Percentiles rank a stretch among this genome's conserved stretches.
phyloP scores from a whole-genome alignment of 2,888 invertebrate genomes.

The Beris chalybata region DNA sequence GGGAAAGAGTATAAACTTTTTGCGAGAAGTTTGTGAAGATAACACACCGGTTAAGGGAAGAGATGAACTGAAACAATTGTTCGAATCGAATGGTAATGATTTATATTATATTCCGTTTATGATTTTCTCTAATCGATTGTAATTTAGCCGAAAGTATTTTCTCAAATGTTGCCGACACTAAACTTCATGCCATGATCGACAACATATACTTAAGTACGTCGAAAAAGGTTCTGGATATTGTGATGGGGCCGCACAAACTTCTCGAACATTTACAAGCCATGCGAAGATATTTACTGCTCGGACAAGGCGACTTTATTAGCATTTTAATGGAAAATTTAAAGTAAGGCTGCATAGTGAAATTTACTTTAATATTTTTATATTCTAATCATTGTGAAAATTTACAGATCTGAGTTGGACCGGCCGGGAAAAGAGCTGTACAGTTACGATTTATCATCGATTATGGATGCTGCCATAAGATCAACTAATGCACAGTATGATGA shows the following conservation, averaged over 20 bases:
- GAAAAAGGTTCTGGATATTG: conserved; percentile 79
- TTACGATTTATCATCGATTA: conserved; percentile 82
- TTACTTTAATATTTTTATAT: background rate
- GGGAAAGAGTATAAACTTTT: conserved; percentile 94
- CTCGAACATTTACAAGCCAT: conserved; percentile 90
- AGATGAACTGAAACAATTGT: conserved; percentile 60
- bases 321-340: conserved; percentile 89
- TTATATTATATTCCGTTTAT: background rate
- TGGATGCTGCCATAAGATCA: conserved; percentile 83
- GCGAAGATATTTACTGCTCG: conserved; percentile 85
- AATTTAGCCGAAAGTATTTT: conserved; percentile 50
- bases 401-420: conserved; percentile 83
- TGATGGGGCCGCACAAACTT: conserved; percentile 84
- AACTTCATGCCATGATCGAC: conserved; percentile 79
- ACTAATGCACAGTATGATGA: conserved; percentile 95
- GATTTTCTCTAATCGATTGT: background rate
- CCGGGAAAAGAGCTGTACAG: conserved; percentile 83
- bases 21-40: conserved; percentile 89
- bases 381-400: conserved; percentile 8
- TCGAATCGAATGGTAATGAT: conserved; percentile 57
- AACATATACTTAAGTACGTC: conserved; percentile 86
- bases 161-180: conserved; percentile 70
- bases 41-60: conserved; percentile 67
- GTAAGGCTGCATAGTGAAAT: conserved; percentile 56
- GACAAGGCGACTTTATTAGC: conserved; percentile 95